Evolutionary conservation across 2,797 vertebrate species (phyloP).

Genomic region (Hippocampus kuda): DNA sequence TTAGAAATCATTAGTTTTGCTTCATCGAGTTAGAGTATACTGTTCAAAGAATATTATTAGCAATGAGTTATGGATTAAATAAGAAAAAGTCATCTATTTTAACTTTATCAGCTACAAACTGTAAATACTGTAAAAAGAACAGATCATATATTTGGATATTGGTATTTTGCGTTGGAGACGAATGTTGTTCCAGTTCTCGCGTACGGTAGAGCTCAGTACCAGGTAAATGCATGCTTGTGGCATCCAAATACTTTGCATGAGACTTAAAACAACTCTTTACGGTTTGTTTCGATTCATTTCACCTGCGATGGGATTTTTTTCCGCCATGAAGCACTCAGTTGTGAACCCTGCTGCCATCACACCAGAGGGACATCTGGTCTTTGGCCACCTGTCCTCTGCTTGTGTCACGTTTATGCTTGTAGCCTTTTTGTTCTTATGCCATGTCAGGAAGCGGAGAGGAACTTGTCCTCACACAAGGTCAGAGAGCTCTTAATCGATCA

Average conservation of each 20-base stretch:
- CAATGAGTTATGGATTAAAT: constrained; percentile 41
- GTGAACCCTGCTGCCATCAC: constrained; percentile 41
- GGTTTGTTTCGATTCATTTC: constrained; percentile 55
- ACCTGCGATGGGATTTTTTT: constrained; percentile 25
- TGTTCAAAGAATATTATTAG: constrained; percentile 49
- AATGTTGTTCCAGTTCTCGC: constrained; percentile 66
- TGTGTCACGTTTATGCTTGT: constrained; percentile 29
- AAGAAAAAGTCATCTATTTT: constrained; percentile 64
- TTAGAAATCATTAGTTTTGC: constrained; percentile 35
- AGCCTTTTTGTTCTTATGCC: constrained; percentile 34
- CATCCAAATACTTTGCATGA: constrained; percentile 70
- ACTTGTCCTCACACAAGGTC: neutral
- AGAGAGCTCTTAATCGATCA: constrained; percentile 21
- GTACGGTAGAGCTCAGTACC: constrained; percentile 67
- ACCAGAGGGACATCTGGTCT: constrained; percentile 44
- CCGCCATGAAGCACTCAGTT: constrained; percentile 27
- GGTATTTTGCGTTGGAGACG: constrained; percentile 69
- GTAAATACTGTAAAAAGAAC: constrained; percentile 72
- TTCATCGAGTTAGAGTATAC: constrained; percentile 42
- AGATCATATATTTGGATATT: constrained; percentile 75
- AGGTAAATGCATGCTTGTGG: constrained; percentile 68
- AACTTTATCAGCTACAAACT: constrained; percentile 65
- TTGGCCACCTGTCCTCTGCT: constrained; percentile 48
- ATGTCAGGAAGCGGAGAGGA: constrained; percentile 29
- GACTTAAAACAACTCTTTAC: constrained; percentile 61